Evolutionary conservation across 2,797 vertebrate species (phyloP).

Genomic region (Falco rusticolus): DNA sequence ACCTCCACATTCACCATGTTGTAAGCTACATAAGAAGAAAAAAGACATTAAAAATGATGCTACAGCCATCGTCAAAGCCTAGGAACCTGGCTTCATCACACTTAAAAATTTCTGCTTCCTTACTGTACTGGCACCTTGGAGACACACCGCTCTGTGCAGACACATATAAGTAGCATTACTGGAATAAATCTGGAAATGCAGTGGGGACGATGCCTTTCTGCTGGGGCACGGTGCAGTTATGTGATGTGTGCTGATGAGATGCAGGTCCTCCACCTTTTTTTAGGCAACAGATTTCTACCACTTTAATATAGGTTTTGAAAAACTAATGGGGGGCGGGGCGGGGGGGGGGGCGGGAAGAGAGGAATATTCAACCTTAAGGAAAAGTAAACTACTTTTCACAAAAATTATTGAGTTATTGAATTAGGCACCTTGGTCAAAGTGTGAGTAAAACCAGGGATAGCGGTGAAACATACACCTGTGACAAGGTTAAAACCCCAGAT

Average conservation of each 20-base stretch:
- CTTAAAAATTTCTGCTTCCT: background rate
- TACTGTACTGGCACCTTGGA: background rate
- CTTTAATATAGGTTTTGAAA: background rate
- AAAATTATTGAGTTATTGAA: background rate
- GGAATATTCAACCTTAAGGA: background rate
- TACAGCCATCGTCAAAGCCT: background rate
- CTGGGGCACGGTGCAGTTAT: background rate
- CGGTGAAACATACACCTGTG: background rate
- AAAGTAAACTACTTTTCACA: background rate
- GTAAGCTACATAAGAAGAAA: background rate
- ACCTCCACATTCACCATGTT: background rate
- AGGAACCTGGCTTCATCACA: background rate
- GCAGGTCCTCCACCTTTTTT: background rate
- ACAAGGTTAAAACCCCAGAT: background rate
- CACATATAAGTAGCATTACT: background rate
- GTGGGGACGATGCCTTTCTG: background rate
- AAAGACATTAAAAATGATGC: background rate
- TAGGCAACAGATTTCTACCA: background rate
- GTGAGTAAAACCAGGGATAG: background rate
- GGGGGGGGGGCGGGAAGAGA: too few relatives aligned
- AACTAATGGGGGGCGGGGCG: background rate
- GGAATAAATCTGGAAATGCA: background rate
- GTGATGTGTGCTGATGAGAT: background rate
- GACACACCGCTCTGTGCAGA: background rate
- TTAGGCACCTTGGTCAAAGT: background rate